A percentile compares a stretch with the other conserved stretches of the same genome.
Conservation (phyloP, 1,140 invertebrate species). For the Cataglyphis hispanica region DNA sequence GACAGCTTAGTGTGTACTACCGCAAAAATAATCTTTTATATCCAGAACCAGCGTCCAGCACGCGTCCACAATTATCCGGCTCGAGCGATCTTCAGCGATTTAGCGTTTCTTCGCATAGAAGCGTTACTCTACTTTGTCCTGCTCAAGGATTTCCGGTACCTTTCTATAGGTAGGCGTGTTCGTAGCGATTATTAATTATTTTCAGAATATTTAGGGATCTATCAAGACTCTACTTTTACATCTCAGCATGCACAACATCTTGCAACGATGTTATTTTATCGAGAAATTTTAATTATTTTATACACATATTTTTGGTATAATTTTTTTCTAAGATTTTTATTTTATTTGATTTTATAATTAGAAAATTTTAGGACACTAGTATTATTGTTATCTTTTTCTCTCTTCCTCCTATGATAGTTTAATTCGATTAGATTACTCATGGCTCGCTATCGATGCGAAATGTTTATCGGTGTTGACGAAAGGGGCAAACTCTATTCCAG, state of each 20-base stretch:
- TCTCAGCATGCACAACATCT: not conserved
- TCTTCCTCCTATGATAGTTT: not conserved
- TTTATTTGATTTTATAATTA: not conserved
- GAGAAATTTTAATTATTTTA: not conserved
- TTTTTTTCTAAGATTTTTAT: not conserved
- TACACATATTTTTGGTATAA: not conserved
- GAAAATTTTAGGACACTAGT: not conserved
- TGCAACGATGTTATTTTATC: not conserved
- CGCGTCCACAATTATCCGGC: slow-evolving; percentile 83
- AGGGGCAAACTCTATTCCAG: slow-evolving; percentile 89
- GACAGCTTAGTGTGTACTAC: not conserved
- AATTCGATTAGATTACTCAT: not conserved
- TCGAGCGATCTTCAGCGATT: slow-evolving; percentile 83
- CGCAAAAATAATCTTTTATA: slow-evolving; percentile 12
- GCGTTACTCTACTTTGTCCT: slow-evolving; percentile 87
- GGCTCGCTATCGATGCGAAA: not conserved
- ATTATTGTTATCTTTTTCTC: too few relatives aligned
- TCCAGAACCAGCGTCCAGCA: slow-evolving; percentile 85
- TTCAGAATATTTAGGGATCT: not conserved
- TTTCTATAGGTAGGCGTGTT: slow-evolving; percentile 86
- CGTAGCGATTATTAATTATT: slow-evolving; percentile 56
- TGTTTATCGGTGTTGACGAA: slow-evolving; percentile 75
- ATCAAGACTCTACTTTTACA: not conserved
- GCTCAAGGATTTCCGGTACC: slow-evolving; percentile 88
- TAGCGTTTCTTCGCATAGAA: slow-evolving; percentile 75